Base-by-base conservation (phyloP, 2,888 invertebrate genomes). In the Leptopilina myrica region DNA sequence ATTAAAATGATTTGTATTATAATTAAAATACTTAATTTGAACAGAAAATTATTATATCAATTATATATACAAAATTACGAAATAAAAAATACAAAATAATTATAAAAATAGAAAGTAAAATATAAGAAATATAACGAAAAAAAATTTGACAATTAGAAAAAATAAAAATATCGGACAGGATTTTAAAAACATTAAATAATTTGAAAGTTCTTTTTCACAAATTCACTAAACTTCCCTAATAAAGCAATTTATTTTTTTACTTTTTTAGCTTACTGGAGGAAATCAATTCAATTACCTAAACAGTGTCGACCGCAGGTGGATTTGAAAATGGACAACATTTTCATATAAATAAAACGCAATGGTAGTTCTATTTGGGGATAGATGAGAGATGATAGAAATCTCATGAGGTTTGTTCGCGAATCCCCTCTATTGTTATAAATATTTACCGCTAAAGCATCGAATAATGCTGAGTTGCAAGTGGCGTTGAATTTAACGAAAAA, bases 381-480 rank as follows among this genome's bases (percentile, higher is more conserved):
- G 69, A 8, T 26, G 53, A 8, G 12, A 49, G 26, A 26, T 7
- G 43, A 43, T 11, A 69, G 53, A 12, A 14, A 26, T 69, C 69
- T 26, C 53, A 12, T 53, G 53, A 53, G 69, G 53, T n/a, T 53
- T 53, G 26, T 53, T 69, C 53, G 15, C 26, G 53, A 14, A 49
- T 69, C 43, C 49, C 26, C 49, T 59, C 14, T 46, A 67, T 53
- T 26, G 53, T 14, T 14, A 33, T 26, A 69, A 69, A 53, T n/a
- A 15, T 43, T 33, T 20, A 14, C n/a, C 9, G 26, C 14, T 26
- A 26, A 53, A 69, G 53, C 53, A 49, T 56, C 46, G 46, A 67
- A 53, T 33, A 69, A 69, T 69, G 53, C 49, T 43, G 43, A 43
- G 43, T 8, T 20, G 26, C 49, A 26, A 26, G 26, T 69, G 69